These are phyloP conservation scores for Ptycholaimellus sp. DNA, from an alignment of 2,888 invertebrate genomes.

Conservation along the genomic window DNA sequence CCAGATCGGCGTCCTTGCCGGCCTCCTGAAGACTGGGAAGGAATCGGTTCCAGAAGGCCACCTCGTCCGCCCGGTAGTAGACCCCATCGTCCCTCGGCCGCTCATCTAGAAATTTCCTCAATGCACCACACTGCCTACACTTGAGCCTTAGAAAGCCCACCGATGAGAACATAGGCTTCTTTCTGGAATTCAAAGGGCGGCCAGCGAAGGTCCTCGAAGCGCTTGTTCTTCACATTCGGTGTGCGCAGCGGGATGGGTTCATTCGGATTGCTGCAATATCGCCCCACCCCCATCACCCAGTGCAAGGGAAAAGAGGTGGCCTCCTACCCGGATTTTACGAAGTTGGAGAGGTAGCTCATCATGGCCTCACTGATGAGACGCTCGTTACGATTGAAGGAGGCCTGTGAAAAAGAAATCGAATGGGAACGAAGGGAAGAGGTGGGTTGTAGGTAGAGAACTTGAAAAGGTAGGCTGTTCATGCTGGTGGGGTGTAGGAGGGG, in stretches of 20 bases:
- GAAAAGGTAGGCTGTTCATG: not conserved
- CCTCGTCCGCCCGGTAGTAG: conserved; percentile 20
- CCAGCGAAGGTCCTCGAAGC: conserved; percentile 18
- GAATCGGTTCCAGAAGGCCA: conserved; percentile 23
- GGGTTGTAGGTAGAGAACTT: too few relatives aligned
- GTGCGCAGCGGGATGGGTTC: conserved; percentile 16
- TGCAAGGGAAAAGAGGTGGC: not conserved
- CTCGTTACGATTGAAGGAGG: conserved; percentile 16
- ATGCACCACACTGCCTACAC: too few relatives aligned
- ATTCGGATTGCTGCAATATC: conserved; percentile 16
- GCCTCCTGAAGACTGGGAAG: conserved; percentile 18
- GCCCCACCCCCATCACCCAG: not conserved
- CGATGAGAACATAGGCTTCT: too few relatives aligned
- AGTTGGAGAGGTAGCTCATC: conserved; percentile 23
- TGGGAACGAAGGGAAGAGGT: too few relatives aligned
- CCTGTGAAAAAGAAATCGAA: conserved; percentile 1
- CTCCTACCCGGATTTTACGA: conserved; percentile 21
- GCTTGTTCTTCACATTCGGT: conserved; percentile 16
- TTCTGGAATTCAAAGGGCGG: conserved; percentile 22
- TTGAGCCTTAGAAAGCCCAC: conserved; percentile 11
- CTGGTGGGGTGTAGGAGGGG: conserved; percentile 12
- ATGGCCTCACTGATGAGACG: conserved; percentile 18
- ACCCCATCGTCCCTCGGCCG: conserved; percentile 19
- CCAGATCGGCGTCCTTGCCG: conserved; percentile 9
- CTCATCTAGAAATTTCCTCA: conserved; percentile 11